Conservation (phyloP, 1,140 invertebrate species). For the Helicoverpa armigera region DNA sequence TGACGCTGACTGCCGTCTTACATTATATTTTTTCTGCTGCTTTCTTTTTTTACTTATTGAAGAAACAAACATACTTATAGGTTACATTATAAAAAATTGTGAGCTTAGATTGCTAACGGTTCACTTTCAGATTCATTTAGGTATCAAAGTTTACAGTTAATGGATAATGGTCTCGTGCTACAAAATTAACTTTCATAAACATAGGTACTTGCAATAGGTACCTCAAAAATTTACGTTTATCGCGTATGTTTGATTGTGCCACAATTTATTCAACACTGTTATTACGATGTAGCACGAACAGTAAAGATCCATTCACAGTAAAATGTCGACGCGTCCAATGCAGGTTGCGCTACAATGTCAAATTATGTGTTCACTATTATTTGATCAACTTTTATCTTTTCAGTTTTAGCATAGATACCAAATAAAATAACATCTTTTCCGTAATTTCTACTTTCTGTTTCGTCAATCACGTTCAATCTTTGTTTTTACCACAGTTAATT, state of each 20-base stretch:
- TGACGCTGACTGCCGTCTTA: no score
- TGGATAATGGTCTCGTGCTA: neutral
- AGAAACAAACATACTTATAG: no score
- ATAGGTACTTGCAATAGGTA: neutral
- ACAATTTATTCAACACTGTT: constrained; percentile 47
- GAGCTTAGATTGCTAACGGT: no score
- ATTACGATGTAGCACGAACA: constrained; percentile 62
- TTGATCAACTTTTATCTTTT: constrained; percentile 10
- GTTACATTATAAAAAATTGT: no score
- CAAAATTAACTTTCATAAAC: constrained; percentile 1
- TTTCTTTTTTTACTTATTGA: no score
- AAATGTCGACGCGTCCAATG: constrained; percentile 57
- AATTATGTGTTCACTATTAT: constrained; percentile 30
- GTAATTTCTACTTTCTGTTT: neutral
- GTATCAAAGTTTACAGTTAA: no score
- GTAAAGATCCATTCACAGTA: constrained; percentile 62
- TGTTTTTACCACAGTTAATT: no score
- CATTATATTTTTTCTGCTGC: no score
- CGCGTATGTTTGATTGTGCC: constrained; percentile 43
- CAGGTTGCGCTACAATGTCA: constrained; percentile 28
- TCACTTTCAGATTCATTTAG: no score
- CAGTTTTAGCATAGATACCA: neutral
- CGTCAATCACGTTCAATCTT: no score
- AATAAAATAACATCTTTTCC: neutral
- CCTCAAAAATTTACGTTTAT: constrained; percentile 45